Base-by-base conservation (phyloP, 2,888 invertebrate genomes). In the Drosophila lacicola region DNA sequence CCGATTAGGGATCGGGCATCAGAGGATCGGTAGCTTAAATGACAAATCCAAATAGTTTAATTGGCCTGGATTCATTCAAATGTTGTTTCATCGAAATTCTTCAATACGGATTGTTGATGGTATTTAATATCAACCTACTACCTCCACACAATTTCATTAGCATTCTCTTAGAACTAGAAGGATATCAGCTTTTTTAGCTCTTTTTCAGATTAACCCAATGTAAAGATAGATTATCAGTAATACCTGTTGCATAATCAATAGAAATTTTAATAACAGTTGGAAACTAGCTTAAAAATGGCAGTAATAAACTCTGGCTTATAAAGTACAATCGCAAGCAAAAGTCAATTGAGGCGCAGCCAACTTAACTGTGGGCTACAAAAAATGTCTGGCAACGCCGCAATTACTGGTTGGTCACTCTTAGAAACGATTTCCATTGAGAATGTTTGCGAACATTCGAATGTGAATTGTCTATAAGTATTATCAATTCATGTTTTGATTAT, bases 41-140 rank as follows among this genome's bases (percentile, higher is more conserved):
- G 34, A 21, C 3, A 49, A 19, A 4, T 19, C 4, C 6, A 37
- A 10, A 11, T 13, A 10, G 21, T 14, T 36, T 25, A 25, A 49
- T 49, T 36, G 21, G 11, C 13, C 6, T 13, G 34, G 13, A 4
- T 19, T 34, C 11, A 47, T 34, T 19, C 10, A 6, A 19, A n/a
- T 19, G 3, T n/a, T 17, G 8, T 10, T 44, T n/a, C 21, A 45
- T 9, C 25, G n/a, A 45, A 45, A 21, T 25, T n/a, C 8, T 21
- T 47, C 11, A 47, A 10, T 25, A 11, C 33, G 25, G 2, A 25
- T 61, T 45, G 14, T 49, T 34, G 45, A 29, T 17, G 25, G 47
- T 58, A 17, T 19, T 58, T 29, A 36, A 54, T 47, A 72, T 80
- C 82, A 82, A 85, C 86, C 76, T 80, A 82, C 86, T 82, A 82